Percentiles rank a stretch among this genome's conserved stretches.
phyloP scores from a whole-genome alignment of 2,797 vertebrate species.

The Buceros bicornis region DNA sequence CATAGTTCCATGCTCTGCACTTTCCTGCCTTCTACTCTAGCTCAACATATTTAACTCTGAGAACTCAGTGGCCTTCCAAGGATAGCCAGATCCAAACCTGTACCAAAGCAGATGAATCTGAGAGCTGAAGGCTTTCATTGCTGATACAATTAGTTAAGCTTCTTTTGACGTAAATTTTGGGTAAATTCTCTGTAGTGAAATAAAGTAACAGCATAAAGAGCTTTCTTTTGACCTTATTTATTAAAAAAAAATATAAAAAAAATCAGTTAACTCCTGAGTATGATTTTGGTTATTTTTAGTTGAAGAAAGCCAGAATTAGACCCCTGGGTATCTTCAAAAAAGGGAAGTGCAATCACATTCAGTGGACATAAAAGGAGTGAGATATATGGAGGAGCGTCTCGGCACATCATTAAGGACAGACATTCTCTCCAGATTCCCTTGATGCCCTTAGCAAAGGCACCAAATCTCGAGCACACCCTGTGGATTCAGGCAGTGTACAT shows the following conservation, averaged over 20 bases:
- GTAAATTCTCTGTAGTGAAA: not conserved
- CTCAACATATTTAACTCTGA: not conserved
- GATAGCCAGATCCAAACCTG: not conserved
- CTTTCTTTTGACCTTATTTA: not conserved
- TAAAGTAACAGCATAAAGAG: not conserved
- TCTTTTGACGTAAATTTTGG: not conserved
- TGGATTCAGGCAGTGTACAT: not conserved
- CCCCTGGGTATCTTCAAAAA: not conserved
- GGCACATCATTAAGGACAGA: not conserved
- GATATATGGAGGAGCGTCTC: not conserved
- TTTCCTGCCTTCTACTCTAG: not conserved
- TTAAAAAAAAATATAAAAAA: not conserved
- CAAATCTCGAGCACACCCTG: not conserved
- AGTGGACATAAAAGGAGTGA: not conserved
- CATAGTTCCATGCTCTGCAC: not conserved
- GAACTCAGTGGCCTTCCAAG: not conserved
- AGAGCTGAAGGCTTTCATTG: not conserved
- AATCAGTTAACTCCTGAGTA: not conserved
- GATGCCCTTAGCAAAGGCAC: not conserved
- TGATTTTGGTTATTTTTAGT: not conserved
- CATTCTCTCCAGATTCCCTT: not conserved
- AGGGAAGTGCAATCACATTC: not conserved
- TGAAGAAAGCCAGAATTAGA: slow-evolving; percentile 34
- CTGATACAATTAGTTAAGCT: not conserved
- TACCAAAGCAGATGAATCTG: not conserved